Conservation (phyloP, 2,797 vertebrate species). For the Cichlasoma orientale region DNA sequence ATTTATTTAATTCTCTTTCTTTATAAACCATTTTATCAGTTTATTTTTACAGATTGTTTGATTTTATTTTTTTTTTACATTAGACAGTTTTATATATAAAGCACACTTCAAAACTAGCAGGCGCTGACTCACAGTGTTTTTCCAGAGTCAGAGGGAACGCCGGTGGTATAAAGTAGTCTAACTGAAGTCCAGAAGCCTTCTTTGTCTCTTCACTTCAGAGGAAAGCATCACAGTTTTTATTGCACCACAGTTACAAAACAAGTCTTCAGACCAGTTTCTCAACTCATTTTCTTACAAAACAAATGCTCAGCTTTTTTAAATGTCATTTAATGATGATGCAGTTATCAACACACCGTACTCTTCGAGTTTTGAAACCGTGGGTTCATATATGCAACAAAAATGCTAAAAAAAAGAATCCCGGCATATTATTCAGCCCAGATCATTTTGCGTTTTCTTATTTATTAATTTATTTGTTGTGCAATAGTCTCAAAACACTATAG, state of each 20-base stretch:
- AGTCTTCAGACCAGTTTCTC: neutral
- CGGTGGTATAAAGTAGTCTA: neutral
- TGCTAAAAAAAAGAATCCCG: no score
- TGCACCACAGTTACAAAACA: neutral
- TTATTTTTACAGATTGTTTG: no score
- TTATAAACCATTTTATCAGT: no score
- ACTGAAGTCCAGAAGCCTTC: neutral
- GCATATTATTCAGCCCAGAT: no score
- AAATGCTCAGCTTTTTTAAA: neutral
- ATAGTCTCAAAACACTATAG: no score
- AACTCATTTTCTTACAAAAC: neutral
- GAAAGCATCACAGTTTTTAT: neutral
- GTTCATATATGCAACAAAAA: neutral
- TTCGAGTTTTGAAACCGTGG: neutral
- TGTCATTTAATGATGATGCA: neutral
- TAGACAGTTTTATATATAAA: neutral
- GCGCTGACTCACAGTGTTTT: neutral
- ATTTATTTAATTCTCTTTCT: no score
- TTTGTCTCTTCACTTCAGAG: neutral
- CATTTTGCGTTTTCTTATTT: no score
- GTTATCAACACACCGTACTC: neutral
- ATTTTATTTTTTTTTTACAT: no score
- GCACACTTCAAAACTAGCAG: neutral
- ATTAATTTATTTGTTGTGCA: no score
- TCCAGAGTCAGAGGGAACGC: neutral